Percentiles rank a stretch among this genome's conserved stretches.
phyloP scores from a whole-genome alignment of 1,140 invertebrate species.

The Cylas formicarius region DNA sequence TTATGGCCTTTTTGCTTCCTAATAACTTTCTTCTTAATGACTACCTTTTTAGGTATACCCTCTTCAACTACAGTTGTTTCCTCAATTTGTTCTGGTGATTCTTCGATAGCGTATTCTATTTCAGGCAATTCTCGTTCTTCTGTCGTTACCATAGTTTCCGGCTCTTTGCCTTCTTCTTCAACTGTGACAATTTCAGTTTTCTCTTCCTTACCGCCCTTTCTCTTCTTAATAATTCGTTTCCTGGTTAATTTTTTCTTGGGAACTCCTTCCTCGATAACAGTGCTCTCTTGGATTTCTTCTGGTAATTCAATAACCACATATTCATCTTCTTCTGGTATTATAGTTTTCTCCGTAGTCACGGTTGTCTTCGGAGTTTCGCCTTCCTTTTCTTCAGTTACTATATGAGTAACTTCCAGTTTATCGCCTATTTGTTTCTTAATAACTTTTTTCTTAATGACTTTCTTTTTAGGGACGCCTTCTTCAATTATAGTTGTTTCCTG shows the following conservation, averaged over 20 bases:
- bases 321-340: conserved; percentile 24
- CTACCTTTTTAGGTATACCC: conserved; percentile 31
- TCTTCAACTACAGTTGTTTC: conserved; percentile 38
- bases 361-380: conserved; percentile 35
- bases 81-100: conserved; percentile 34
- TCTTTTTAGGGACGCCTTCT: conserved; percentile 22
- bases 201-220: conserved; percentile 35
- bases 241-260: conserved; percentile 39
- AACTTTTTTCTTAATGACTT: conserved; percentile 17
- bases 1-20: conserved; percentile 18
- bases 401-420: conserved; percentile 38
- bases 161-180: conserved; percentile 39
- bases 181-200: conserved; percentile 35
- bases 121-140: conserved; percentile 17
- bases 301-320: conserved; percentile 30
- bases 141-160: conserved; percentile 33
- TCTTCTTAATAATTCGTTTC: conserved; percentile 40
- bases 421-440: conserved; percentile 34
- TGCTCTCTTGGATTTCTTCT: conserved; percentile 30
- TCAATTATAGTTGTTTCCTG: conserved; percentile 18
- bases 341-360: conserved; percentile 32
- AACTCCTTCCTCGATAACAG: conserved; percentile 28
- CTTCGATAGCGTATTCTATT: conserved; percentile 25
- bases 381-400: conserved; percentile 36
- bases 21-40: conserved; percentile 36